phyloP scores from a whole-genome alignment of 2,797 vertebrate species.

The Pantherophis alleghaniensis region DNA sequence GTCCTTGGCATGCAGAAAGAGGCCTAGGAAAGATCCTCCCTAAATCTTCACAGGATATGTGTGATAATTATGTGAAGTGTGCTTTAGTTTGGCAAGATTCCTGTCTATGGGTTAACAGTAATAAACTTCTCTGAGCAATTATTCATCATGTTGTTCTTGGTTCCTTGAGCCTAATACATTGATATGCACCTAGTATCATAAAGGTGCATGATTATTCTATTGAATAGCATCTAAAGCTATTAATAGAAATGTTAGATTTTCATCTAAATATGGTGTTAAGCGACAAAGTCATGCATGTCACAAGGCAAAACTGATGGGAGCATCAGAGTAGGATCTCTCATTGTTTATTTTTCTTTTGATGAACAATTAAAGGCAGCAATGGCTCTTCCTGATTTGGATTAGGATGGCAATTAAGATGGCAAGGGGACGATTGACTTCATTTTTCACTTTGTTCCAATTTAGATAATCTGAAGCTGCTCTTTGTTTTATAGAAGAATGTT shows the following conservation, averaged over 20 bases:
- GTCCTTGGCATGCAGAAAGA: not conserved
- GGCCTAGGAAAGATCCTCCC: not conserved
- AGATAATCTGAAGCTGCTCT: not conserved
- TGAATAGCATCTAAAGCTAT: not conserved
- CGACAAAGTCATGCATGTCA: not conserved
- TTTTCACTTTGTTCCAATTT: not conserved
- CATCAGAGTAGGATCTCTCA: not conserved
- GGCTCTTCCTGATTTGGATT: not conserved
- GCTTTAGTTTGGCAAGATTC: not conserved
- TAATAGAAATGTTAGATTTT: not conserved
- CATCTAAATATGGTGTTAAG: not conserved
- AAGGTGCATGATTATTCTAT: not conserved
- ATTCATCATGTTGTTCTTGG: not conserved
- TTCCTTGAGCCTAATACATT: not conserved
- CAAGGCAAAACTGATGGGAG: not conserved
- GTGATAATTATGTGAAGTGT: too few relatives aligned
- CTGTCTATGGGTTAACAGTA: not conserved
- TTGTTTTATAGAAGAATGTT: not conserved
- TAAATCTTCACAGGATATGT: too few relatives aligned
- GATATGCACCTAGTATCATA: not conserved
- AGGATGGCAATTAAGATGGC: not conserved
- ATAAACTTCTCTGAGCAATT: not conserved
- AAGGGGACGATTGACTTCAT: not conserved
- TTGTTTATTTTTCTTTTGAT: not conserved
- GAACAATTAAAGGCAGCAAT: not conserved